Percentiles rank a stretch among this genome's conserved stretches.
phyloP scores from a whole-genome alignment of 2,113 vertebrate genomes.

The Nicator chloris region DNA sequence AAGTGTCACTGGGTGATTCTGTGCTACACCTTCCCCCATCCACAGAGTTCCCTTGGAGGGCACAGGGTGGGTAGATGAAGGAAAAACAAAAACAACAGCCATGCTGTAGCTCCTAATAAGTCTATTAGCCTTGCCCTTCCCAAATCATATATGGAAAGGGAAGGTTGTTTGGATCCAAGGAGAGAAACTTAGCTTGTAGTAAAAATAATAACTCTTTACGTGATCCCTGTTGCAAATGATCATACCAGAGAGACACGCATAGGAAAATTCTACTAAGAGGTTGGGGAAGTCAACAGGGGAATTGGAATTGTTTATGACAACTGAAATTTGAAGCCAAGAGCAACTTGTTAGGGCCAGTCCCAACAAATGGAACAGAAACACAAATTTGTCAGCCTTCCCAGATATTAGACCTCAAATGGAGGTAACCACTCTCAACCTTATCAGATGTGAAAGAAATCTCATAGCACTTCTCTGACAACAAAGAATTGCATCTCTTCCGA shows the following conservation, averaged over 20 bases:
- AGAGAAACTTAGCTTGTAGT: slow-evolving; percentile 27
- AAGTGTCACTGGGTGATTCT: neutral
- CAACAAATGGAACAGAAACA: slow-evolving; percentile 48
- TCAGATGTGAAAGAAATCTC: neutral
- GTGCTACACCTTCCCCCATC: neutral
- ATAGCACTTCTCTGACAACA: neutral
- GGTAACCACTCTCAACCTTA: neutral
- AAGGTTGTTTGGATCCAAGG: neutral
- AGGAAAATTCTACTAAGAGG: slow-evolving; percentile 52
- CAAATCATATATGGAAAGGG: neutral
- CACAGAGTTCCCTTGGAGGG: neutral
- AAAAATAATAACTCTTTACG: slow-evolving; percentile 27
- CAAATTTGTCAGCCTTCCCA: slow-evolving; percentile 35
- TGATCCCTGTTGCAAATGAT: slow-evolving; percentile 22
- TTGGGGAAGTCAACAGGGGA: slow-evolving; percentile 24
- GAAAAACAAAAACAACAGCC: neutral
- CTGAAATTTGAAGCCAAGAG: slow-evolving; percentile 52
- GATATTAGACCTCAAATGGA: neutral
- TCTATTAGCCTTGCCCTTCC: neutral
- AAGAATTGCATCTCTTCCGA: neutral
- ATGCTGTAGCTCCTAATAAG: neutral
- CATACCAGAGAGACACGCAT: slow-evolving; percentile 29
- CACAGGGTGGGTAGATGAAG: rapidly evolving
- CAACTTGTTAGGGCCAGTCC: slow-evolving; percentile 55
- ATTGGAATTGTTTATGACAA: slow-evolving; percentile 58